A percentile compares a stretch with the other conserved stretches of the same genome.
These are phyloP conservation scores for Arbacia lixula DNA, from an alignment of 53 echinoderm and acorn worm species.

Conservation along the genomic window DNA sequence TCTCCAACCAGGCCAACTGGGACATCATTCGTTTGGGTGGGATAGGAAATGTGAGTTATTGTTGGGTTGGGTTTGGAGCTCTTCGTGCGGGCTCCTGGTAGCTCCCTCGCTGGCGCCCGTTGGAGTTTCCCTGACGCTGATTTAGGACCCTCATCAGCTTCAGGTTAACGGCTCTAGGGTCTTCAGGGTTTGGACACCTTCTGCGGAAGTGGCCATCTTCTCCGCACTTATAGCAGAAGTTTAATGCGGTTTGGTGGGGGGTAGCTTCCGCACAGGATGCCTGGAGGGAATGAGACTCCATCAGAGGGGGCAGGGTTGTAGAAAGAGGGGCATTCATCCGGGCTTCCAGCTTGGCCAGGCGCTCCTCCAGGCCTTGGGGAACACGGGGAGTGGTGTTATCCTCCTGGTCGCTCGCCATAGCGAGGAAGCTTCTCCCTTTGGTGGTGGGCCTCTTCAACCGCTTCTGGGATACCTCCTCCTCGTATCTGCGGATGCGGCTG, in stretches of 20 bases:
- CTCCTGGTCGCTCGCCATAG: neutral
- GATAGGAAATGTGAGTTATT: neutral
- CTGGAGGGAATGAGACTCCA: neutral
- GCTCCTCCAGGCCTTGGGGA: neutral
- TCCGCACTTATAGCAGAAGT: slow-evolving; percentile 70
- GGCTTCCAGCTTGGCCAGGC: neutral
- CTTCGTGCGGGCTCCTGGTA: slow-evolving; percentile 24
- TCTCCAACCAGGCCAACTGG: slow-evolving; percentile 57
- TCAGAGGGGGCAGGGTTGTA: neutral
- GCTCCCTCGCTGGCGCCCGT: slow-evolving; percentile 52
- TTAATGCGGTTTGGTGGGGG: neutral
- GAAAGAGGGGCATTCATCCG: neutral
- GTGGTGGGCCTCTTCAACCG: neutral
- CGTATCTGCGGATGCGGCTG: slow-evolving; percentile 2
- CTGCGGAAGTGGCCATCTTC: slow-evolving; percentile 55
- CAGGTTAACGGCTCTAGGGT: slow-evolving; percentile 20
- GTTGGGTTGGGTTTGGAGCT: slow-evolving; percentile 15
- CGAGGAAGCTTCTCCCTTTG: slow-evolving; percentile 13
- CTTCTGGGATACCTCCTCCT: slow-evolving; percentile 34
- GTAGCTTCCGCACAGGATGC: no score
- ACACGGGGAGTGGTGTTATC: neutral
- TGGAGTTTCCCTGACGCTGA: slow-evolving; percentile 60
- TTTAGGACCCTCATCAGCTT: slow-evolving; percentile 9
- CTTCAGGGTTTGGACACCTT: slow-evolving; percentile 21
- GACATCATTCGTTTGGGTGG: slow-evolving; percentile 17